Percentiles rank a stretch among this genome's conserved stretches.
These are phyloP conservation scores for Apostichopus parvimensis DNA, from an alignment of 35 echinoderm and acorn worm species.

Conservation along the genomic window DNA sequence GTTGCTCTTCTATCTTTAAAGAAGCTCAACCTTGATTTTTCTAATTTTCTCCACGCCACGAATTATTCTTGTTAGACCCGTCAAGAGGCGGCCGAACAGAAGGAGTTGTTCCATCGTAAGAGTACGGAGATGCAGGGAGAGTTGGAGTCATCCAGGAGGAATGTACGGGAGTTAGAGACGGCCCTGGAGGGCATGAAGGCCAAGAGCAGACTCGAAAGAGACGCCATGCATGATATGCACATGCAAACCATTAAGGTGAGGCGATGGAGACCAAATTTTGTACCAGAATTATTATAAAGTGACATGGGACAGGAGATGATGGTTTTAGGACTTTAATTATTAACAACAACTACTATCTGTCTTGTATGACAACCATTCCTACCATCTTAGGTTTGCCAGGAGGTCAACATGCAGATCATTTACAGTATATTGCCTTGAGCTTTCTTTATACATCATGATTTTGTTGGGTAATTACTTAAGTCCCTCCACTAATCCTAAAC, in stretches of 20 bases:
- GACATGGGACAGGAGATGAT: background rate
- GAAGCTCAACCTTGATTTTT: background rate
- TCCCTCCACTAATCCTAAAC: too few species aligned
- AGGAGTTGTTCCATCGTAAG: slow-evolving; percentile 71
- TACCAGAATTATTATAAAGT: too few species aligned
- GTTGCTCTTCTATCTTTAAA: too few species aligned
- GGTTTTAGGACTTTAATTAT: too few species aligned
- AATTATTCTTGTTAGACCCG: slow-evolving; percentile 54
- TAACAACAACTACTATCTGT: too few species aligned
- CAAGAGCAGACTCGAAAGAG: slow-evolving; percentile 82
- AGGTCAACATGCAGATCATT: too few species aligned
- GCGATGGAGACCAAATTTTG: too few species aligned
- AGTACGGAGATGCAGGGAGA: slow-evolving; percentile 82
- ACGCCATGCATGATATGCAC: slow-evolving; percentile 88
- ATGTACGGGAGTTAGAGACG: slow-evolving; percentile 63
- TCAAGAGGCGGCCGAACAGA: slow-evolving; percentile 79
- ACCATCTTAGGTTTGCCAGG: too few species aligned
- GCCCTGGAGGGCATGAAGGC: slow-evolving; percentile 89
- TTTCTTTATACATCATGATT: too few species aligned
- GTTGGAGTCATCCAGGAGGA: slow-evolving; percentile 74
- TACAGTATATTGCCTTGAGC: too few species aligned
- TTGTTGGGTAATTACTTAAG: too few species aligned
- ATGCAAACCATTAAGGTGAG: slow-evolving; percentile 88
- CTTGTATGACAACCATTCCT: too few species aligned
- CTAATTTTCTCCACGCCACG: background rate